Evolutionary conservation across 1,140 invertebrate genomes (phyloP).

Genomic region (Drosophila eugracilis): DNA sequence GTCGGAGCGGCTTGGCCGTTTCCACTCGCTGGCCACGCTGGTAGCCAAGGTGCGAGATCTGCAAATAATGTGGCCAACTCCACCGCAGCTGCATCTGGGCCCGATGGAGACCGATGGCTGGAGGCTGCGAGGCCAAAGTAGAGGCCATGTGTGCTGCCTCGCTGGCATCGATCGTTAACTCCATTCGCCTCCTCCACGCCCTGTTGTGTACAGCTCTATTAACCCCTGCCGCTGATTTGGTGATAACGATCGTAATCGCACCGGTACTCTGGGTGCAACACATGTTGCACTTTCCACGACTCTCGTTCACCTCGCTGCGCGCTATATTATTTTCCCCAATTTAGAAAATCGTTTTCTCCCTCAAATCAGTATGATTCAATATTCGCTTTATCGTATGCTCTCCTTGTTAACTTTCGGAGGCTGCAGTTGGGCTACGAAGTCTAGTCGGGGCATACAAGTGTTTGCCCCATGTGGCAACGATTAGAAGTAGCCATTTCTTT

Average conservation of each 20-base stretch:
- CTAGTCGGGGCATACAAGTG: background rate
- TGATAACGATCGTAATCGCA: conserved; percentile 81
- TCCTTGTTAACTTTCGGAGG: conserved; percentile 40
- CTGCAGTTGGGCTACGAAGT: background rate
- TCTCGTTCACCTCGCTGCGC: background rate
- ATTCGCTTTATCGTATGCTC: conserved; percentile 50
- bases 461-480: conserved; percentile 33
- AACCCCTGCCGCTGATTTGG: conserved; percentile 75
- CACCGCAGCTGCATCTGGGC: conserved; percentile 11
- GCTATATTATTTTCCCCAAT: conserved; percentile 74
- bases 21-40: conserved; percentile 15
- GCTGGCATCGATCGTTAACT: conserved; percentile 17
- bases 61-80: conserved; percentile 74
- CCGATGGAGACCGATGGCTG: conserved; percentile 7
- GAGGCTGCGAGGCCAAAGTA: conserved; percentile 16
- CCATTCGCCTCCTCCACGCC: conserved; percentile 25
- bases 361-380: conserved; percentile 67
- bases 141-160: conserved; percentile 62
- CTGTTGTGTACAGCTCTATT: conserved; percentile 69
- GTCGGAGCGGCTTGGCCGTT: conserved; percentile 33
- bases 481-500: no score
- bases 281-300: conserved; percentile 63
- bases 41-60: conserved; percentile 75
- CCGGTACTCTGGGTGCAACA: conserved; percentile 73
- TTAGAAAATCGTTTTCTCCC: conserved; percentile 71